Evolutionary conservation across 2,888 invertebrate species (phyloP).

Genomic region (Drosophila eohydei): DNA sequence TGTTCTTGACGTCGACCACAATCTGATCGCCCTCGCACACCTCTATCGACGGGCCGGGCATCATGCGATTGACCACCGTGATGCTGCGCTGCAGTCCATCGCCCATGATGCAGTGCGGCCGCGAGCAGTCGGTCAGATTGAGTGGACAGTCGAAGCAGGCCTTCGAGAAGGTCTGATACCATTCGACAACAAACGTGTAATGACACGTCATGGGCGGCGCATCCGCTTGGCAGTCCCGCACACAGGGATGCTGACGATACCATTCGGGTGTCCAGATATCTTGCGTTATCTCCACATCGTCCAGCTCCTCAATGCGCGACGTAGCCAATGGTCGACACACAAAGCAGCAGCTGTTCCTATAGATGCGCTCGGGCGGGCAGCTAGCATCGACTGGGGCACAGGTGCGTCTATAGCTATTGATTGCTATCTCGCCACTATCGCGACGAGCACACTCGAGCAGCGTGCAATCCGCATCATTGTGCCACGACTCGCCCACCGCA

Average conservation of each 20-base stretch:
- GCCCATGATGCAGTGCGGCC: conserved; percentile 92
- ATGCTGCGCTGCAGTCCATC: conserved; percentile 92
- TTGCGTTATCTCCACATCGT: conserved; percentile 31
- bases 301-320: conserved; percentile 39
- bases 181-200: conserved; percentile 88
- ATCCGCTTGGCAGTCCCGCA: conserved; percentile 87
- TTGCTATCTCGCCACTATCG: conserved; percentile 72
- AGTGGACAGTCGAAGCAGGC: conserved; percentile 94
- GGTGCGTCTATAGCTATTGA: conserved; percentile 81
- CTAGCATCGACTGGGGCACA: conserved; percentile 78
- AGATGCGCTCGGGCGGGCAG: conserved; percentile 76
- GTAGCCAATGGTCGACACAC: conserved; percentile 66
- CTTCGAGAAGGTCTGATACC: conserved; percentile 94
- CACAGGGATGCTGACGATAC: conserved; percentile 86
- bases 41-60: conserved; percentile 95
- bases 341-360: conserved; percentile 81
- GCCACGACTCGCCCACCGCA: conserved; percentile 83
- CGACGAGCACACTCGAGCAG: conserved; percentile 80
- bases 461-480: conserved; percentile 81
- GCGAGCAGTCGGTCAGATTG: conserved; percentile 90
- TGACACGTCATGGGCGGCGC: conserved; percentile 87
- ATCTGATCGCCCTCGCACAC: conserved; percentile 94
- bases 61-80: conserved; percentile 92
- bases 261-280: conserved; percentile 81
- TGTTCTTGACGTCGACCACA: conserved; percentile 93